Base-by-base conservation (phyloP, 2,113 vertebrate species). In the Phyllostomus hastatus region DNA sequence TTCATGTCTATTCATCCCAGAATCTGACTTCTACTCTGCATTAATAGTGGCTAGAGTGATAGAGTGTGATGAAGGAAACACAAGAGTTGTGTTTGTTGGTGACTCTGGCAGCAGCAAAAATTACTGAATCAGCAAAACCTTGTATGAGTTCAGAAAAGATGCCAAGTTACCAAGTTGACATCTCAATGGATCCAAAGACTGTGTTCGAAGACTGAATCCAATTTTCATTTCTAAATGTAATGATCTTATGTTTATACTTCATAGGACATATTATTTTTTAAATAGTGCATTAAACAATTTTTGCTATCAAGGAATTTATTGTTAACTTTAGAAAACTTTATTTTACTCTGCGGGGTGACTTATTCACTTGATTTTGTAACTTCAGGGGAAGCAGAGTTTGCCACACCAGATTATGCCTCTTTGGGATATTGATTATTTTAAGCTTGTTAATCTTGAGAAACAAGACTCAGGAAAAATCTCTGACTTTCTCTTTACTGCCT, bases 271-370 rank as follows among this genome's bases (percentile, higher is more conserved):
- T 41, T 26, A 16, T 35, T 17, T 48, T 61, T 84, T 69, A 31
- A 70, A 70, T 46, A 64, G 8, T 43, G 43, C 3, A 70, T 66
- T 24, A 73, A 85, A 86, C 2, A 83, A 35, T 54, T 83, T 69
- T 91, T 95, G 33, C 73, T 78, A 43, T 81, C n/a, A 89, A 89
- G 48, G 12, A 96, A 94, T 81, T 61, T 22, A 69, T 20, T 82
- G 67, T 50, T 70, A 31, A 64, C 43, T 87, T 93, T 43, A 54
- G 52, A 50, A 90, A 50, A 57, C 41, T 67, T 92, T 75, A 38
- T 64, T 75, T 82, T 61, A 85, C 12, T 64, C 66, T 33, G 48
- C 66, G 50, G 86, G 22, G 75, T 61, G 38, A 52, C 8, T 50
- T 50, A 75, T 12, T 91, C 7, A 93, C 6, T 59, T 16, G 11